These are phyloP conservation scores for Perizoma affinitatum DNA, from an alignment of 2,888 invertebrate genomes.

Conservation along the genomic window DNA sequence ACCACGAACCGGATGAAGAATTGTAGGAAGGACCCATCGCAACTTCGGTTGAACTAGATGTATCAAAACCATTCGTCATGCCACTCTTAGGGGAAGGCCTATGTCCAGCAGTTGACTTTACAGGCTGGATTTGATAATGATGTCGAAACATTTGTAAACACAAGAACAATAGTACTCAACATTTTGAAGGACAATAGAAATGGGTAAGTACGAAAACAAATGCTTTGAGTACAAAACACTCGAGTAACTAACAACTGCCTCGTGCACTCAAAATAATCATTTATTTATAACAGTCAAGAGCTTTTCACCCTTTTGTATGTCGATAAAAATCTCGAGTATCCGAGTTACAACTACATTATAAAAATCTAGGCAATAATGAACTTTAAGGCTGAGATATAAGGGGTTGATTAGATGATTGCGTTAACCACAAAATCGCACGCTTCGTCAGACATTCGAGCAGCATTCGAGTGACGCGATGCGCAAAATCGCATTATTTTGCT, in stretches of 20 bases:
- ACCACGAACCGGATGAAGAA: too few species aligned
- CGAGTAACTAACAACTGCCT: constrained; percentile 29
- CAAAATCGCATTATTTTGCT: constrained; percentile 45
- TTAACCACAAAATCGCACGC: constrained; percentile 30
- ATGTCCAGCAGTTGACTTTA: too few species aligned
- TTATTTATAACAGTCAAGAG: constrained; percentile 46
- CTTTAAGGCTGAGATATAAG: constrained; percentile 23
- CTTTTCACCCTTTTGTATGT: constrained; percentile 42
- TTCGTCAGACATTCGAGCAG: constrained; percentile 19
- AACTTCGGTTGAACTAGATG: too few species aligned
- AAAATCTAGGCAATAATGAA: constrained; percentile 23
- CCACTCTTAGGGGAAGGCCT: too few species aligned
- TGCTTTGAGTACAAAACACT: constrained; percentile 31
- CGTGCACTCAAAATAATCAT: constrained; percentile 40
- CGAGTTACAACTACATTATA: constrained; percentile 28
- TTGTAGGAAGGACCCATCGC: too few species aligned
- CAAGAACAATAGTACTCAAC: constrained; percentile 5
- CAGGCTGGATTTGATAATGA: too few species aligned
- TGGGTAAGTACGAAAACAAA: constrained; percentile 32
- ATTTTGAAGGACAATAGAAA: constrained; percentile 32
- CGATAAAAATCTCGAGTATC: constrained; percentile 35
- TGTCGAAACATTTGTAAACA: too few species aligned
- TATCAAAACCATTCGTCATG: too few species aligned
- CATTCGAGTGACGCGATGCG: constrained; percentile 37
- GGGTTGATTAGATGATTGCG: constrained; percentile 18